These are phyloP conservation scores for Hipposideros armiger DNA, from an alignment of 2,113 vertebrate species.

Conservation along the genomic window DNA sequence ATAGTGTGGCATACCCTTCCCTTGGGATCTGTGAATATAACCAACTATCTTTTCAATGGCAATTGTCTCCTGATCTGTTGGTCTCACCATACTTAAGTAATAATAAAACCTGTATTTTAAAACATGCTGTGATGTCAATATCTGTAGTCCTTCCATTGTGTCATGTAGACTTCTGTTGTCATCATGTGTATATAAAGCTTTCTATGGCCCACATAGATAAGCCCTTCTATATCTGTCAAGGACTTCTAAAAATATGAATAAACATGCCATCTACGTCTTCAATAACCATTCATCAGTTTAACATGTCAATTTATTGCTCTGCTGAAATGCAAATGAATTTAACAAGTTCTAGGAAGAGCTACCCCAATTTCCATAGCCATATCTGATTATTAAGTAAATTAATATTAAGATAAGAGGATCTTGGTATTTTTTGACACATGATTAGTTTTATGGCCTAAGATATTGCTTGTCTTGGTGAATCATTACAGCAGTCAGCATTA, in stretches of 20 bases:
- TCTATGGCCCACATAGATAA: neutral
- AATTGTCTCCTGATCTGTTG: neutral
- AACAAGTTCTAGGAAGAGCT: neutral
- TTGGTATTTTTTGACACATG: conserved; percentile 28
- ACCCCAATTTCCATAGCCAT: neutral
- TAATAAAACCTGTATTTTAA: neutral
- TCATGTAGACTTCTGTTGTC: rapidly evolving
- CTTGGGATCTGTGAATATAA: neutral
- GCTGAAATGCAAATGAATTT: conserved; percentile 56
- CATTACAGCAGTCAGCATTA: neutral
- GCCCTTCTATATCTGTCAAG: neutral
- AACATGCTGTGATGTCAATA: neutral
- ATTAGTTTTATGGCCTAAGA: conserved; percentile 42
- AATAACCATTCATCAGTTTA: neutral
- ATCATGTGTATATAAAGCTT: neutral
- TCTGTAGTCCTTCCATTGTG: neutral
- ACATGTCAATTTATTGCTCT: conserved; percentile 48
- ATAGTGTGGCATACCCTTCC: neutral
- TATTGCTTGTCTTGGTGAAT: conserved; percentile 27
- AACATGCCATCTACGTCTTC: neutral
- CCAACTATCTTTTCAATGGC: neutral
- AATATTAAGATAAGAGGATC: conserved; percentile 31
- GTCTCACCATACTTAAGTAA: neutral
- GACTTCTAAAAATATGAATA: neutral
- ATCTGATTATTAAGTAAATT: conserved; percentile 52